phyloP scores from a whole-genome alignment of 2,113 vertebrate species.

The Erinaceus europaeus region DNA sequence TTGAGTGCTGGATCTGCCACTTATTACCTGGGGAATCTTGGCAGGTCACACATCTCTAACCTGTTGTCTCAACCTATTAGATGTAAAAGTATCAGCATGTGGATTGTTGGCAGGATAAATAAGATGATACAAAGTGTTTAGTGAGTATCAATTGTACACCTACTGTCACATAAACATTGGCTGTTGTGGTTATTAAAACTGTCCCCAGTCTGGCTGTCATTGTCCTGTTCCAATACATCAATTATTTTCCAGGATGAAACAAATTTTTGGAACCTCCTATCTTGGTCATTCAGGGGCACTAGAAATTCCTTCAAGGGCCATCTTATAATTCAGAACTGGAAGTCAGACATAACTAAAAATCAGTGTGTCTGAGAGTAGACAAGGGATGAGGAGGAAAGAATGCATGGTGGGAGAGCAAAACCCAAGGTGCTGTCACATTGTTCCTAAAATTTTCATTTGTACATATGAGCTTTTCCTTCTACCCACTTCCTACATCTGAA shows the following conservation, averaged over 20 bases:
- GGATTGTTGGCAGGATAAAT: neutral
- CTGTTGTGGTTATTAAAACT: neutral
- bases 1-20: neutral
- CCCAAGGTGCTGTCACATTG: neutral
- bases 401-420: neutral
- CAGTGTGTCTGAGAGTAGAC: neutral
- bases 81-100: neutral
- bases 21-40: neutral
- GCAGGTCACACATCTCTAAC: neutral
- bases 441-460: conserved; percentile 17
- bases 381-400: neutral
- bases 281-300: neutral
- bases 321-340: neutral
- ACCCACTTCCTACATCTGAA: neutral
- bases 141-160: neutral
- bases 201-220: neutral
- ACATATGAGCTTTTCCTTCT: neutral
- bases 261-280: neutral
- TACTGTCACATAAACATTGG: neutral
- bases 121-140: neutral
- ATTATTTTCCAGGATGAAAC: neutral
- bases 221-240: neutral
- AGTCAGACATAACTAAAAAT: neutral
- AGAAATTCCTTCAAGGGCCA: neutral
- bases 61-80: neutral